Base-by-base conservation (phyloP, 2,888 invertebrate species). In the Metacarcinus magister region DNA sequence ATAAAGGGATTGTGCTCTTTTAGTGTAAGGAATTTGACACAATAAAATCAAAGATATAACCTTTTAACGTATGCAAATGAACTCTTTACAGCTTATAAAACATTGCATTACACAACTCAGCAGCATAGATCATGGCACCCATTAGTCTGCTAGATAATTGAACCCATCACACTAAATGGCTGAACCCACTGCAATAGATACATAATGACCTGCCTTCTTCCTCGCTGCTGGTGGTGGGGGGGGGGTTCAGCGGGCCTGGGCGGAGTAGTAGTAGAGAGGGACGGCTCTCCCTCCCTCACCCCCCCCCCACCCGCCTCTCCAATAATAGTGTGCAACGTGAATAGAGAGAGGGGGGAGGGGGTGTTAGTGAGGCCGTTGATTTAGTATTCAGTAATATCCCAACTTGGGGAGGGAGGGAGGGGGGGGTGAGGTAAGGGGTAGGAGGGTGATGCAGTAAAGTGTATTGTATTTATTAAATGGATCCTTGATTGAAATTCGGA, bases 371-470 rank as follows among this genome's bases (percentile, higher is more conserved):
- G 82, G 32, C 32, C 8, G 19, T n/a, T 23, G 10, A 32, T 67
- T 67, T n/a, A 67, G 67, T 67, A 67, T 67, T 67, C 67, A 23
- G 67, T 67, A 67, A 67, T 67, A 67, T 67, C n/a, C n/a, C n/a
- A 67, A 67, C 67, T 16, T 67, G 67, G 23, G 32, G 28, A 4
- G 82, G 19, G 28, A 13, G 4, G 8, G 82, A 5, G 82, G 32
- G 28, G 82, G 13, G 32, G 10, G 32, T 8, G 82, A 0, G 82
- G 82, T 5, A 28, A 10, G n/a, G 28, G 28, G 28, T 28, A 28
- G 75, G 75, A 75, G 28, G 82, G 28, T 32, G 82, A 32, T 8
- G 28, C 82, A 28, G 82, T 32, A 82, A 28, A 28, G 8, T 82
- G 28, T 82, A 32, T 82, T 82, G 82, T 82, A 32, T 82, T 82